Evolutionary conservation across 2,888 invertebrate genomes (phyloP).

Genomic region (Mythimna vitellina): DNA sequence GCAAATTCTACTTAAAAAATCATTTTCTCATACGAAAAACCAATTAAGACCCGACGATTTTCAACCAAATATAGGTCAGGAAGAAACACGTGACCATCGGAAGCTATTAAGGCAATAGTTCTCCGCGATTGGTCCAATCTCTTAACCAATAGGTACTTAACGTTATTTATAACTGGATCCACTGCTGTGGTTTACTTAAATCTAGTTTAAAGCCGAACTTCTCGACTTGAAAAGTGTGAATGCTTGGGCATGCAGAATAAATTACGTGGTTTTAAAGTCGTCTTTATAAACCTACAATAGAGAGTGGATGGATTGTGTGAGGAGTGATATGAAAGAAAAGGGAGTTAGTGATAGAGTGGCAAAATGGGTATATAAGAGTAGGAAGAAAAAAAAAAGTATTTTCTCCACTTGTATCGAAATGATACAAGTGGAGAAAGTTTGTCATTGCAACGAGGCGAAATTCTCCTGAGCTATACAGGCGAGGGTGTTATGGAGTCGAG

Average conservation of each 20-base stretch:
- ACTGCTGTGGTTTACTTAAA: constrained; percentile 43
- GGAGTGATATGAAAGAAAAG: too few species aligned
- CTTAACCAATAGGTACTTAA: constrained; percentile 58
- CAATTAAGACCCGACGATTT: background rate
- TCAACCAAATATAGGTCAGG: constrained; percentile 27
- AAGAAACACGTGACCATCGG: constrained; percentile 28
- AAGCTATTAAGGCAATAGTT: constrained; percentile 57
- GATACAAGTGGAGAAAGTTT: too few species aligned
- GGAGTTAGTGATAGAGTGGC: too few species aligned
- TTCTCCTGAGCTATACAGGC: too few species aligned
- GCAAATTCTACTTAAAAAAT: background rate
- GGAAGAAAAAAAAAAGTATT: too few species aligned
- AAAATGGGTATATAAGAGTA: too few species aligned
- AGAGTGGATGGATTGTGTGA: background rate
- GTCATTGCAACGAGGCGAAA: too few species aligned
- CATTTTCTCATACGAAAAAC: background rate
- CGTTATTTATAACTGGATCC: constrained; percentile 54
- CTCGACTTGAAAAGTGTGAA: constrained; percentile 32
- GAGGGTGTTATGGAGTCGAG: too few species aligned
- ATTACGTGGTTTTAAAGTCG: constrained; percentile 9
- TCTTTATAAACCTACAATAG: background rate
- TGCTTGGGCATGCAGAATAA: constrained; percentile 5
- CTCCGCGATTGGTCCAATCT: constrained; percentile 58
- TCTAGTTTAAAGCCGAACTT: constrained; percentile 35
- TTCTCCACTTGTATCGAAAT: too few species aligned